Evolutionary conservation across 2,113 vertebrate species (phyloP).

Genomic region (Sylvietta virens): DNA sequence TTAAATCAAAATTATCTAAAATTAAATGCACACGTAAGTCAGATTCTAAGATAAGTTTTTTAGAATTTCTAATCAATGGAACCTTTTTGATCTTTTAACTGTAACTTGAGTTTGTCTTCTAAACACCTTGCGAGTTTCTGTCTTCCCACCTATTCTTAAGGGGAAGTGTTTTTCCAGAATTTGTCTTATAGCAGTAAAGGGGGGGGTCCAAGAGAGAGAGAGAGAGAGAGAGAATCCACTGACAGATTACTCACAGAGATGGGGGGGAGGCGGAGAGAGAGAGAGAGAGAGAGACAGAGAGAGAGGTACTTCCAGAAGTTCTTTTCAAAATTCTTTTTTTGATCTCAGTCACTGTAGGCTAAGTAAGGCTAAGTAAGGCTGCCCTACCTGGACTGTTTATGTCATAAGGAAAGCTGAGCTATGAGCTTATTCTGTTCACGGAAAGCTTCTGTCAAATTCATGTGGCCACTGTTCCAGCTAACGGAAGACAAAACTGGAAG

Average conservation of each 20-base stretch:
- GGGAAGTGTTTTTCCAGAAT: not conserved
- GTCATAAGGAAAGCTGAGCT: not conserved
- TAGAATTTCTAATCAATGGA: not conserved
- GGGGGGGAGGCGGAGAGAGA: too few relatives aligned
- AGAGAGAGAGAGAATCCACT: too few relatives aligned
- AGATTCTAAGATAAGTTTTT: not conserved
- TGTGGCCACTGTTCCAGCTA: slow-evolving; percentile 21
- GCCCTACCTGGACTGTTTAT: not conserved
- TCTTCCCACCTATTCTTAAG: not conserved
- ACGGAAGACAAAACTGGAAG: slow-evolving; percentile 45
- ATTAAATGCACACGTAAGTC: not conserved
- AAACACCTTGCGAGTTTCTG: not conserved
- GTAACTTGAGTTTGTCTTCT: not conserved
- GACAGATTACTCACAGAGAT: not conserved
- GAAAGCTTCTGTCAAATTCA: slow-evolving; percentile 38
- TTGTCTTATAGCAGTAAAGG: not conserved
- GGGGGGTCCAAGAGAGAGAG: too few relatives aligned
- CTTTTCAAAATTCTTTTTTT: not conserved
- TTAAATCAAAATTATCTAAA: not conserved
- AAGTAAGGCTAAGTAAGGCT: not conserved
- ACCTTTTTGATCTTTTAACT: not conserved
- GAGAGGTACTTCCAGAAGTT: not conserved
- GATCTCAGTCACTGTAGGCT: not conserved
- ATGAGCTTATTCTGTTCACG: not conserved
- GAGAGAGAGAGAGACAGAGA: too few relatives aligned